These are phyloP conservation scores for Sipha maydis DNA, from an alignment of 2,888 invertebrate genomes.

Conservation along the genomic window DNA sequence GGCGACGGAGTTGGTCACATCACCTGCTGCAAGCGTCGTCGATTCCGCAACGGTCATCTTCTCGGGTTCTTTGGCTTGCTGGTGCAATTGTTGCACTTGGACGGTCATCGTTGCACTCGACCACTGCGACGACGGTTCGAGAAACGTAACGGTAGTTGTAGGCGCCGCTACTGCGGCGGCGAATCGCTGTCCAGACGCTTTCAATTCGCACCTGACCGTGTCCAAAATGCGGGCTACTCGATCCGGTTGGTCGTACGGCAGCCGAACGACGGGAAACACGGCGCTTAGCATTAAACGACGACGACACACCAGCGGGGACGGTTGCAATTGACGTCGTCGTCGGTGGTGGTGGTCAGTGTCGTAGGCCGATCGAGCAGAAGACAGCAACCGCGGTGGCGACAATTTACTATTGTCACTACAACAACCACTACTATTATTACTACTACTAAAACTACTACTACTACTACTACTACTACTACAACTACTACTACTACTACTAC, in stretches of 20 bases:
- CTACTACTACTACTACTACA: no score
- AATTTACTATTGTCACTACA: neutral
- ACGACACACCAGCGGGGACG: slow-evolving; percentile 48
- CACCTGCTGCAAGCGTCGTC: no score
- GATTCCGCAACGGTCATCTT: neutral
- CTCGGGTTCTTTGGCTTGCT: neutral
- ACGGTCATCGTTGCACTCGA: slow-evolving; percentile 1
- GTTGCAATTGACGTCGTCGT: slow-evolving; percentile 9
- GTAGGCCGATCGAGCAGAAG: neutral
- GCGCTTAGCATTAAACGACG: slow-evolving; percentile 57
- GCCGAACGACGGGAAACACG: slow-evolving; percentile 49
- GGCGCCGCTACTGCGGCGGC: neutral
- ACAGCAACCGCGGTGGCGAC: neutral
- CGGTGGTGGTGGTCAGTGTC: neutral
- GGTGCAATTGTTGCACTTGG: neutral
- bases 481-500: neutral
- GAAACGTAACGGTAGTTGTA: no score
- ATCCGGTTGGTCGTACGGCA: slow-evolving; percentile 55
- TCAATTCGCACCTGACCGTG: slow-evolving; percentile 24
- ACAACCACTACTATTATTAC: no score
- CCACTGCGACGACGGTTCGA: no score
- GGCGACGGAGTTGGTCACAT: neutral
- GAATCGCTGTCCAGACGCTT: neutral
- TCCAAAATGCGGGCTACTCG: slow-evolving; percentile 38
- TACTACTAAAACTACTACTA: no score